Base-by-base conservation (phyloP, 2,113 vertebrate species). In the Sebastes fasciatus region DNA sequence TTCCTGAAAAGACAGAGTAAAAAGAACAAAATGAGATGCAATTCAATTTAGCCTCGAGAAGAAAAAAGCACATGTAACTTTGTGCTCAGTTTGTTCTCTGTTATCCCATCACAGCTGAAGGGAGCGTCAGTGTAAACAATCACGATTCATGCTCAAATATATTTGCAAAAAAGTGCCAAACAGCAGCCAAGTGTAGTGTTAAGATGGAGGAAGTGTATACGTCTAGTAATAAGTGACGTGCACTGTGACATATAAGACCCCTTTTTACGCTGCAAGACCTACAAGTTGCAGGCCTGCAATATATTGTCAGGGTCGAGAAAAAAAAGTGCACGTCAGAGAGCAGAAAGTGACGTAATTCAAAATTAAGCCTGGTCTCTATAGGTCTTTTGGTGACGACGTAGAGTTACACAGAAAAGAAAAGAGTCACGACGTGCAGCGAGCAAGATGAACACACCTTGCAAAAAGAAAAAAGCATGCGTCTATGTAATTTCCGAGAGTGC, bases 61-160 rank as follows among this genome's bases (percentile, higher is more conserved):
- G 3, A 86, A 85, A 86, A 86, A 82, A 42, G 12, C 58, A 45
- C 64, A 13, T 2, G 58, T 55, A 75, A 82, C 78, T 82, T 68
- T n/a, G 6, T n/a, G 6, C n/a, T 23, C 40, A 60, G 21, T 68
- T 80, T 69, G 4, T 12, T 42, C 16, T 73, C 23, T 34, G 19
- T n/a, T 77, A 68, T 83, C 70, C 78, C 68, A 3, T 42, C 70
- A 71, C 68, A 64, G 42, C 7, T 67, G 8, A 66, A 43, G 19
- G 46, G 11, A 52, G 21, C 8, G 19, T 13, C 42, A 14, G 11
- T 46, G 21, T 46, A 6, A 60, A 70, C 45, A 51, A 70, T 26
- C 34, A 62, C 1, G 40, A 43, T 49, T 42, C 21, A 63, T 17
- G 13, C 6, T 7, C 4, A 49, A 57, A 46, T 43, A 21, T 23